A percentile compares a stretch with the other conserved stretches of the same genome.
phyloP scores from a whole-genome alignment of 2,888 invertebrate species.

The Trachelus troglodyta region DNA sequence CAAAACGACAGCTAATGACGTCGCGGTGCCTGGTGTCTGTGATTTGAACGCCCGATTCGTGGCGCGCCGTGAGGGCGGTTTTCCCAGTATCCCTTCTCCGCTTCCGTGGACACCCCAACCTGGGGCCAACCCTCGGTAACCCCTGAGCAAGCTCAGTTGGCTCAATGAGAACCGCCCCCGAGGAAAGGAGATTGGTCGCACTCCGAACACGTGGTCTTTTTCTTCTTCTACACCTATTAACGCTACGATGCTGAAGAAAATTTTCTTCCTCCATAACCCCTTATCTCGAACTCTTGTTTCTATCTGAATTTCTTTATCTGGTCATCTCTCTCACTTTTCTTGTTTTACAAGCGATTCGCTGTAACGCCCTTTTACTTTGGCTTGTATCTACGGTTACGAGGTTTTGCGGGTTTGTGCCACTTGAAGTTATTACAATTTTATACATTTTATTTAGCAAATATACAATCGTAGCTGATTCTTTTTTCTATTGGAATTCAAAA shows the following conservation, averaged over 20 bases:
- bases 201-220: conserved; percentile 36
- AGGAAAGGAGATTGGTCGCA: conserved; percentile 48
- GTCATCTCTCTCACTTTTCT: background rate
- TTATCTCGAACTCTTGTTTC: background rate
- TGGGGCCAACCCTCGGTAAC: conserved; percentile 25
- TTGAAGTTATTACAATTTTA: no score
- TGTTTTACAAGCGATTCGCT: background rate
- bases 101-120: conserved; percentile 29
- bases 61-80: conserved; percentile 23
- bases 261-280: background rate
- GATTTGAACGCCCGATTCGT: conserved; percentile 63
- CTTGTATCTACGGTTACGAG: background rate
- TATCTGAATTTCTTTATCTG: background rate
- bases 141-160: conserved; percentile 20
- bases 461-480: background rate
- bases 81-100: conserved; percentile 24
- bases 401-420: background rate
- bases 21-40: conserved; percentile 48
- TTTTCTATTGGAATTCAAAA: background rate
- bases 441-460: no score
- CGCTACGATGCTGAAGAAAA: background rate
- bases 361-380: background rate
- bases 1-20: conserved; percentile 21
- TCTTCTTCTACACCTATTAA: conserved; percentile 9
- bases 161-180: conserved; percentile 58